Conservation (phyloP, 2,113 vertebrate species). For the Pseudorhombus dupliciocellatus region DNA sequence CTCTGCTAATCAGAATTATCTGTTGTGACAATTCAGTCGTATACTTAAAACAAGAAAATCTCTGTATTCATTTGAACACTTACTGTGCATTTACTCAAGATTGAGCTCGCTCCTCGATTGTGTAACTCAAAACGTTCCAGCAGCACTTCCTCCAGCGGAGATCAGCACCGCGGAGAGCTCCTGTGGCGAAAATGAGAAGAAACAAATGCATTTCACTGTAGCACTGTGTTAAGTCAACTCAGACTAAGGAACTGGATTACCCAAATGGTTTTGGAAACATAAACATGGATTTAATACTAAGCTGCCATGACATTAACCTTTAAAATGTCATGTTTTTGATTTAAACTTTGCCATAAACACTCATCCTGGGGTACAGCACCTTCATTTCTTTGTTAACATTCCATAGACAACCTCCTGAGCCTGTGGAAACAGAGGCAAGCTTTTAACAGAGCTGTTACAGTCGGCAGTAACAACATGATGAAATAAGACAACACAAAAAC, state of each 20-base stretch:
- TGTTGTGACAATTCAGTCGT: neutral
- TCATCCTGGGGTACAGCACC: neutral
- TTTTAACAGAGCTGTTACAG: neutral
- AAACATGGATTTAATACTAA: neutral
- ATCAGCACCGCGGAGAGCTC: conserved; percentile 78
- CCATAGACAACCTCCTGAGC: neutral
- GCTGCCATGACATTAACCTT: neutral
- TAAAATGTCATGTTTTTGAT: neutral
- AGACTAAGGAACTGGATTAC: neutral
- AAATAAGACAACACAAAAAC: conserved; percentile 5
- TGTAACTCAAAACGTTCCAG: neutral
- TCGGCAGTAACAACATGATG: neutral
- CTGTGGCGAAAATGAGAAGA: conserved; percentile 6
- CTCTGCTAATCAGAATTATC: neutral
- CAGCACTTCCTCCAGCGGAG: conserved; percentile 2
- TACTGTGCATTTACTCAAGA: neutral
- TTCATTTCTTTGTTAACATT: neutral
- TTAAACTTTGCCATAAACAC: neutral
- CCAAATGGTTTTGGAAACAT: neutral
- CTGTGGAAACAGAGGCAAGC: neutral
- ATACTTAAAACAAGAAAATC: neutral
- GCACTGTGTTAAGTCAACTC: neutral
- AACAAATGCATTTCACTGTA: neutral
- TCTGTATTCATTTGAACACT: neutral
- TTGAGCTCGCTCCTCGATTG: neutral